Evolutionary conservation across 2,797 vertebrate species (phyloP).

Genomic region (Takifugu rubripes): DNA sequence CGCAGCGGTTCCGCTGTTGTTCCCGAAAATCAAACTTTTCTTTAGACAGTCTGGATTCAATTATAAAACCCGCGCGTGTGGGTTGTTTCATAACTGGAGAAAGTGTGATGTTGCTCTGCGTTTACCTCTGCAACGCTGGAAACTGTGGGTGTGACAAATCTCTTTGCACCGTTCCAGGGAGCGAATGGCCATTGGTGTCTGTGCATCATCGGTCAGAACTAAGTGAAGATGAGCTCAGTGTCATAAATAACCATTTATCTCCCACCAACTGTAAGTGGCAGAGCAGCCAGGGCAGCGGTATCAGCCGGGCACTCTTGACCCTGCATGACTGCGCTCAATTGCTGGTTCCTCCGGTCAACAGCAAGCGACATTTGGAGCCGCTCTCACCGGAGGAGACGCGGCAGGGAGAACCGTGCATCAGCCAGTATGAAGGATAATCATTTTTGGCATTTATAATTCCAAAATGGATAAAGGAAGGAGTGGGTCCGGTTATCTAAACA

Average conservation of each 20-base stretch:
- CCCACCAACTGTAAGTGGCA: conserved; percentile 32
- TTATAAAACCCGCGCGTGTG: too few relatives aligned
- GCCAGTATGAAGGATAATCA: neutral
- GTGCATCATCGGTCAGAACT: conserved; percentile 4
- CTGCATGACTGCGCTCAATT: conserved; percentile 38
- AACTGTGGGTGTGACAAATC: too few relatives aligned
- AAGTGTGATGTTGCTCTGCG: too few relatives aligned
- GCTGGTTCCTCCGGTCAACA: conserved; percentile 38
- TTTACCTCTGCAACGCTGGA: too few relatives aligned
- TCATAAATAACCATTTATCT: conserved; percentile 60
- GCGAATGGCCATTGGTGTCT: neutral
- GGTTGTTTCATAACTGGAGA: too few relatives aligned
- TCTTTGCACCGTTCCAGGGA: neutral
- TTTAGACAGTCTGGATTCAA: too few relatives aligned
- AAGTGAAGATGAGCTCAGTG: conserved; percentile 33
- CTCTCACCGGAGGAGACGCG: too few relatives aligned
- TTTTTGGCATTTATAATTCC: neutral
- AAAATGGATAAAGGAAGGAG: neutral
- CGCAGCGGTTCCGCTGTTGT: too few relatives aligned
- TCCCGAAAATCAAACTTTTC: too few relatives aligned
- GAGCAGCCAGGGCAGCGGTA: conserved; percentile 48
- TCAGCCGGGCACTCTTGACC: conserved; percentile 59
- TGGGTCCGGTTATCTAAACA: neutral
- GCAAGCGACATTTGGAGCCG: neutral
- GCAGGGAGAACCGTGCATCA: neutral